A percentile compares a stretch with the other conserved stretches of the same genome.
These are phyloP conservation scores for Anas platyrhynchos DNA, from an alignment of 2,113 vertebrate genomes.

Conservation along the genomic window DNA sequence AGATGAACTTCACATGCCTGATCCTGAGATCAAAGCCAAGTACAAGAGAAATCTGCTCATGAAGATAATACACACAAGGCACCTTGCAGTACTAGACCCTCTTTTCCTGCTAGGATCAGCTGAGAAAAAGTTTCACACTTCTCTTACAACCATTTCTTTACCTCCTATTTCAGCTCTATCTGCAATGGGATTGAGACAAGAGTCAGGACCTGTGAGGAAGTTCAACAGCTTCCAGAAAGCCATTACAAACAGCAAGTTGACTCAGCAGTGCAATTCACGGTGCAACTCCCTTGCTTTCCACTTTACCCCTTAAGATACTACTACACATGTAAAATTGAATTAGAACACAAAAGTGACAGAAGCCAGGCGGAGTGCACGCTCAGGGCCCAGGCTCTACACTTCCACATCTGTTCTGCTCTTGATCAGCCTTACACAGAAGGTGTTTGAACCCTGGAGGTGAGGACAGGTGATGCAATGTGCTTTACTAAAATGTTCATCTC, in stretches of 20 bases:
- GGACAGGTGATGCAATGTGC: not conserved
- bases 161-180: not conserved
- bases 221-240: not conserved
- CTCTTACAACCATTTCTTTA: not conserved
- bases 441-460: not conserved
- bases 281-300: not conserved
- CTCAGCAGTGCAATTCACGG: accelerated
- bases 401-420: not conserved
- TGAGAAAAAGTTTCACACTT: not conserved
- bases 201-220: accelerated
- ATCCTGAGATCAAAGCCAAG: not conserved
- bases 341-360: accelerated
- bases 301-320: accelerated
- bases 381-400: not conserved
- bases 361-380: not conserved
- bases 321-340: accelerated
- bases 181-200: accelerated
- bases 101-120: accelerated
- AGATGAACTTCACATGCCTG: accelerated
- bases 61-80: accelerated
- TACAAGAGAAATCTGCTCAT: not conserved
- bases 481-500: not conserved
- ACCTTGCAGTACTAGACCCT: accelerated
- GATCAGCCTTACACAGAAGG: not conserved
- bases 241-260: accelerated